phyloP scores from a whole-genome alignment of 1,140 invertebrate genomes.

The Drosophila repletoides region DNA sequence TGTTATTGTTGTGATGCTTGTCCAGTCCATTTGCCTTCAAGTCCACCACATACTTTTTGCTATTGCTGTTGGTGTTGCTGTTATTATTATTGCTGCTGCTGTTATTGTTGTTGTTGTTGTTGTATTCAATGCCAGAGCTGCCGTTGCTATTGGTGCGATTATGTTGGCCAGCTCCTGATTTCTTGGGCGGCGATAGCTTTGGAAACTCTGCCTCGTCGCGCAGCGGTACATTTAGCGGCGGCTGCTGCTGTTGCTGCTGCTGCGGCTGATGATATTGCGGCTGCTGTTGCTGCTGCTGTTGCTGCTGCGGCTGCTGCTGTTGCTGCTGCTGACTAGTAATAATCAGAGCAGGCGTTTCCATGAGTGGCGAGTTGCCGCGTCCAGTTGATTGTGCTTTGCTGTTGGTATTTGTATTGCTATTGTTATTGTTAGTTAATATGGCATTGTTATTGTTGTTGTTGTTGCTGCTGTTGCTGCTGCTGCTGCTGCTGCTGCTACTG shows the following conservation, averaged over 20 bases:
- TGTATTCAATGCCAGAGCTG: conserved; percentile 59
- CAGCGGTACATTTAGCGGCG: conserved; percentile 63
- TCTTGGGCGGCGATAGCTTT: conserved; percentile 79
- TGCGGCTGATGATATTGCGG: conserved; percentile 62
- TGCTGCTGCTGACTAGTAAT: conserved; percentile 81
- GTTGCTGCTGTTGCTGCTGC: conserved; percentile 66
- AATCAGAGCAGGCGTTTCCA: conserved; percentile 81
- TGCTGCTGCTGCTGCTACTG: conserved; percentile 65
- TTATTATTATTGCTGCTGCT: conserved; percentile 45
- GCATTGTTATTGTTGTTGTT: conserved; percentile 56
- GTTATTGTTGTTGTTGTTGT: conserved; percentile 47
- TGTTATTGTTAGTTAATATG: conserved; percentile 41
- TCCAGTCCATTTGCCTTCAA: conserved; percentile 61
- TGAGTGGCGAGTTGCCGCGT: conserved; percentile 82
- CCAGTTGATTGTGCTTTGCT: conserved; percentile 76
- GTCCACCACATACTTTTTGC: conserved; percentile 65
- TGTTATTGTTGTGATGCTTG: conserved; percentile 48
- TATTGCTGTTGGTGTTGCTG: conserved; percentile 37
- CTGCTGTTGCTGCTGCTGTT: conserved; percentile 74
- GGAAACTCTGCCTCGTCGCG: conserved; percentile 80
- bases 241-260: conserved; percentile 66
- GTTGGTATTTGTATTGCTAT: conserved; percentile 50
- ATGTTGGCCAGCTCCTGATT: conserved; percentile 64
- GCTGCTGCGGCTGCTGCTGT: conserved; percentile 60
- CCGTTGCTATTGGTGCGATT: conserved; percentile 69